Conservation (phyloP, 1,140 invertebrate species). For the Melipona quadrifasciata region DNA sequence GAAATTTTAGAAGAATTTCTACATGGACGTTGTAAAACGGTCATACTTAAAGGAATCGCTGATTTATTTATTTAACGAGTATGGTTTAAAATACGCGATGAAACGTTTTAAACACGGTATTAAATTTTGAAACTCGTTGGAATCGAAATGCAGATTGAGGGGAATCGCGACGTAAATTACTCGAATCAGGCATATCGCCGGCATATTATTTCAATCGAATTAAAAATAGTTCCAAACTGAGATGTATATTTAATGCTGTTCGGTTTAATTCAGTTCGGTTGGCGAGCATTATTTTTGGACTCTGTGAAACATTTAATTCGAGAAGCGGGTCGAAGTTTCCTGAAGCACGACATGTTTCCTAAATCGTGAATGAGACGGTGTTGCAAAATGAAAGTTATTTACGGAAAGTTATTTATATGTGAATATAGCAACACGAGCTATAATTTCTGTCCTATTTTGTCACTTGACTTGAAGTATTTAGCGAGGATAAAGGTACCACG, state of each 20-base stretch:
- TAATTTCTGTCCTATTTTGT: background rate
- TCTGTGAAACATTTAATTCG: conserved; percentile 7
- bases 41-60: background rate
- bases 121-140: too few relatives aligned
- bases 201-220: background rate
- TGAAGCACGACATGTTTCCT: background rate
- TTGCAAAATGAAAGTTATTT: conserved; percentile 2
- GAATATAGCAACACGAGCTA: background rate
- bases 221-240: conserved; percentile 11
- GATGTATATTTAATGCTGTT: conserved; percentile 11
- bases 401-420: too few relatives aligned
- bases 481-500: background rate
- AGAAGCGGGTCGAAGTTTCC: background rate
- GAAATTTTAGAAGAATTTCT: background rate
- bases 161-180: background rate
- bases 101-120: background rate
- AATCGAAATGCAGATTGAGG: background rate
- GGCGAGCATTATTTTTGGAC: conserved; percentile 18
- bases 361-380: background rate
- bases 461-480: background rate
- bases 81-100: too few relatives aligned
- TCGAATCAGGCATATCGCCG: background rate
- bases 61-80: background rate
- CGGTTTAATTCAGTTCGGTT: conserved; percentile 21
- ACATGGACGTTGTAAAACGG: background rate